Percentiles rank a stretch among this genome's conserved stretches.
phyloP scores from a whole-genome alignment of 2,797 vertebrate genomes.

The Trachurus trachurus region DNA sequence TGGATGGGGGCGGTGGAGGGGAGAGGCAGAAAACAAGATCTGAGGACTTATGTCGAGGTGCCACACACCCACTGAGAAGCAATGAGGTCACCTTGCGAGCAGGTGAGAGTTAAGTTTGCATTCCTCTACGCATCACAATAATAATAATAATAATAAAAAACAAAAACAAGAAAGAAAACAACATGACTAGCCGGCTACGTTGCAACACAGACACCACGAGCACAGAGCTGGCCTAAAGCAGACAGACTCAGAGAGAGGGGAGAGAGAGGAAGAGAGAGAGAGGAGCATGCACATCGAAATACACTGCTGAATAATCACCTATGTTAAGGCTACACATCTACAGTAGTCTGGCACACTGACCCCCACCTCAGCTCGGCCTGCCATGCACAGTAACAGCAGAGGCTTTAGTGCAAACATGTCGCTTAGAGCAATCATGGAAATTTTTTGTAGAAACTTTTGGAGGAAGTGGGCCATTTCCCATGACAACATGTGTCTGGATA shows the following conservation, averaged over 20 bases:
- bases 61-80: conserved; percentile 82
- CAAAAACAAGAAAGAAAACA: conserved; percentile 18
- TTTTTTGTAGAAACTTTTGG: conserved; percentile 11
- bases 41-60: conserved; percentile 68
- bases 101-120: conserved; percentile 74
- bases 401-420: conserved; percentile 70
- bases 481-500: conserved; percentile 50
- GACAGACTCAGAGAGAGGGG: conserved; percentile 60
- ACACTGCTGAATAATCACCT: conserved; percentile 66
- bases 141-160: conserved; percentile 17
- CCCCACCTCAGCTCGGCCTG: conserved; percentile 67
- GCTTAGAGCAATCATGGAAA: conserved; percentile 50
- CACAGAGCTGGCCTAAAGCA: conserved; percentile 66
- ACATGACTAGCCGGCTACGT: conserved; percentile 52
- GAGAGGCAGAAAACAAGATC: conserved; percentile 32
- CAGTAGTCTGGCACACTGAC: conserved; percentile 73
- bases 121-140: conserved; percentile 72
- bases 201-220: conserved; percentile 72
- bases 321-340: conserved; percentile 63
- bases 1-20: conserved; percentile 29
- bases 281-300: conserved; percentile 76
- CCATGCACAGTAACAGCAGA: conserved; percentile 63
- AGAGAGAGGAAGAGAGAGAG: conserved; percentile 48
- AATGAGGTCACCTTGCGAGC: conserved; percentile 74
- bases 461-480: conserved; percentile 42